phyloP scores from a whole-genome alignment of 1,140 invertebrate species.

The Aphelinus certus region DNA sequence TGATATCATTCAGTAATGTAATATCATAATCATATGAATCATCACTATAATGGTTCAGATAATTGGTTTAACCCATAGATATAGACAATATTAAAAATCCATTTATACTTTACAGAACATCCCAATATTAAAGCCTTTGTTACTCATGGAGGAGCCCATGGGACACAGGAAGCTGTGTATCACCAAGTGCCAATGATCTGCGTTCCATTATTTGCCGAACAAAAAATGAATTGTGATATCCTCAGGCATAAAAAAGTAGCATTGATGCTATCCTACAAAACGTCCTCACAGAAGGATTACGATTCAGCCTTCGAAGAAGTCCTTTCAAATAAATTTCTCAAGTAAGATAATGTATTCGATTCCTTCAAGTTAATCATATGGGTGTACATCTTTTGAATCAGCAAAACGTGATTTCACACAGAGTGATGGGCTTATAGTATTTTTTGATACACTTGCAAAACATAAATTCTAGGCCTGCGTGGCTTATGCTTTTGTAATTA shows the following conservation, averaged over 20 bases:
- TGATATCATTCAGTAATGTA: neutral
- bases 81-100: neutral
- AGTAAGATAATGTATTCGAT: slow-evolving; percentile 23
- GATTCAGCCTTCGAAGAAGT: slow-evolving; percentile 51
- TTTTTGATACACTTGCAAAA: too few relatives aligned
- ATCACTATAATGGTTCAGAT: slow-evolving; percentile 34
- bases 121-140: slow-evolving; percentile 75
- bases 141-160: slow-evolving; percentile 76
- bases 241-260: slow-evolving; percentile 45
- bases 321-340: slow-evolving; percentile 54
- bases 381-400: too few relatives aligned
- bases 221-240: slow-evolving; percentile 67
- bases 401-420: too few relatives aligned
- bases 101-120: slow-evolving; percentile 65
- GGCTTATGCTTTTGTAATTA: too few relatives aligned
- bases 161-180: slow-evolving; percentile 76
- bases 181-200: slow-evolving; percentile 76
- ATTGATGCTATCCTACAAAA: slow-evolving; percentile 51
- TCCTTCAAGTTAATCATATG: too few relatives aligned
- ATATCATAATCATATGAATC: neutral
- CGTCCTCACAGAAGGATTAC: slow-evolving; percentile 54
- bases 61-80: slow-evolving; percentile 3
- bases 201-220: slow-evolving; percentile 76
- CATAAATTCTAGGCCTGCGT: too few relatives aligned
- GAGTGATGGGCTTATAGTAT: too few relatives aligned